Evolutionary conservation across 2,113 vertebrate species (phyloP).

Genomic region (Uropsilus gracilis): DNA sequence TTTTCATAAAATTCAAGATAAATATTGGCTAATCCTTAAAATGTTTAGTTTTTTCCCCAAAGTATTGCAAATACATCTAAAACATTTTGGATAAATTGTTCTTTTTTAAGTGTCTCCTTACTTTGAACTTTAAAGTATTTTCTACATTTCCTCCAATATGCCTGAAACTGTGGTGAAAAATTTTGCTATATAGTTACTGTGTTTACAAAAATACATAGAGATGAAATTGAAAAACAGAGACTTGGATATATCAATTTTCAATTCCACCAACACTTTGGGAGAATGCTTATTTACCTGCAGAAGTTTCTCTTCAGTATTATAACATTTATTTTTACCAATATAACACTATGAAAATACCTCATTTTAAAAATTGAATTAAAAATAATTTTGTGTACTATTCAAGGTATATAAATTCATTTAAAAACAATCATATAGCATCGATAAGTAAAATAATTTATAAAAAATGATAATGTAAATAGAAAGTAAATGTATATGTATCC

Average conservation of each 20-base stretch:
- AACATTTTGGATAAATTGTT: background rate
- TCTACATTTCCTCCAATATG: background rate
- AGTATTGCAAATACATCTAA: background rate
- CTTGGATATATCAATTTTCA: background rate
- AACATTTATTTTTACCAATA: background rate
- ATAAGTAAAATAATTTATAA: background rate
- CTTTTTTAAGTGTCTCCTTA: background rate
- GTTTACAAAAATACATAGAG: background rate
- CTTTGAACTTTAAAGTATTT: background rate
- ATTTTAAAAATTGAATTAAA: background rate
- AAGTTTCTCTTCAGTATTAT: background rate
- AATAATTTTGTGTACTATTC: background rate
- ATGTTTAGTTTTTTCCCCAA: background rate
- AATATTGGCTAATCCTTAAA: background rate
- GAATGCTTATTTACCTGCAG: background rate
- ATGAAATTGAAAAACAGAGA: background rate
- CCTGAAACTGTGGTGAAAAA: background rate
- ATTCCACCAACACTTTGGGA: background rate
- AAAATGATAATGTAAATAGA: conserved; percentile 18
- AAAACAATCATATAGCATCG: background rate
- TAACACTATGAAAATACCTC: background rate
- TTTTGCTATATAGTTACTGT: background rate
- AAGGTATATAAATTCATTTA: background rate
- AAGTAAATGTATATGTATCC: background rate
- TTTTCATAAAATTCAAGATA: conserved; percentile 34